Evolutionary conservation across 37 sponge, comb jelly and placozoan species (phyloP).

Genomic region (Geodia barretti): DNA sequence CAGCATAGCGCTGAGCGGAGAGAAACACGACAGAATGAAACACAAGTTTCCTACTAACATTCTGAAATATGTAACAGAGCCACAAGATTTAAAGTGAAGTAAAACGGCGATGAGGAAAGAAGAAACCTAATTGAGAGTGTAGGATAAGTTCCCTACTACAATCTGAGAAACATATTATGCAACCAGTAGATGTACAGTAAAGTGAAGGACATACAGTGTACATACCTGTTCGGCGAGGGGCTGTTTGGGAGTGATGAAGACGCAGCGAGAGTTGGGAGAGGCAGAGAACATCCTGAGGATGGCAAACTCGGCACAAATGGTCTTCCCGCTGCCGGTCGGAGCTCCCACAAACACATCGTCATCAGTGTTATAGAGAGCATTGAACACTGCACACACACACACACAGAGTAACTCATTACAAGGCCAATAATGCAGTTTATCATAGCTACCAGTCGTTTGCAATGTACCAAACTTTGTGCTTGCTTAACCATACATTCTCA

Average conservation of each 20-base stretch:
- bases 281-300: slow-evolving; percentile 80
- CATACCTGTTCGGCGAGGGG: slow-evolving; percentile 87
- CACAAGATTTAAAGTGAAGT: too few relatives aligned
- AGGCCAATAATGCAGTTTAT: too few relatives aligned
- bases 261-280: slow-evolving; percentile 73
- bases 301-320: slow-evolving; percentile 99
- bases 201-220: background rate
- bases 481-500: too few relatives aligned
- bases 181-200: background rate
- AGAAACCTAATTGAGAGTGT: too few relatives aligned
- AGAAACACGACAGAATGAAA: background rate
- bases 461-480: too few relatives aligned
- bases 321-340: slow-evolving; percentile 98
- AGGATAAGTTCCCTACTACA: too few relatives aligned
- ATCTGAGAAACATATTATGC: too few relatives aligned
- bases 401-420: slow-evolving; percentile 30
- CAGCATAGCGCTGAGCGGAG: slow-evolving; percentile 70
- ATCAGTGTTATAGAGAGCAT: slow-evolving; percentile 94
- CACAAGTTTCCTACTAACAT: too few relatives aligned
- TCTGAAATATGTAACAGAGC: too few relatives aligned
- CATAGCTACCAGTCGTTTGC: too few relatives aligned
- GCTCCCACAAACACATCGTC: slow-evolving; percentile 98
- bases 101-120: too few relatives aligned
- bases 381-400: slow-evolving; percentile 83
- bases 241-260: slow-evolving; percentile 91